Base-by-base conservation (phyloP, 2,113 vertebrate species). In the Tragelaphus scriptus region DNA sequence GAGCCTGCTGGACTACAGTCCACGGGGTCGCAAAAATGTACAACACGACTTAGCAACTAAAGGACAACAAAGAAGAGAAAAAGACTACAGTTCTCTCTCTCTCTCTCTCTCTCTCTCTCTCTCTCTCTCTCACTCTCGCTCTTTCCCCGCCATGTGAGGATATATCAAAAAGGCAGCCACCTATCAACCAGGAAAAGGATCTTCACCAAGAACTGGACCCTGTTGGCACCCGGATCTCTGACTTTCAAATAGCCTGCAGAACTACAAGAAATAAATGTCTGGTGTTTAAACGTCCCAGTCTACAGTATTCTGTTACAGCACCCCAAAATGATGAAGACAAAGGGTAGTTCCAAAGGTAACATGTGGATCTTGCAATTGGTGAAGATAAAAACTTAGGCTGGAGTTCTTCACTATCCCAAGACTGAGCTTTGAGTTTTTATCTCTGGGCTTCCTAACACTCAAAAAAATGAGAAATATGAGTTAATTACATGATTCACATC, bases 391-490 rank as follows among this genome's bases (percentile, higher is more conserved):
- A n/a, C n/a, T 97, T 87, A 94, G 17, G 58, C 53, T 93, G 44
- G 55, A 75, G 1, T 84, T 94, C 53, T 53, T 53, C 40, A 30
- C 40, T 16, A 88, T 53, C 40, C 58, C 87, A 79, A 91, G 11
- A 58, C 0, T 97, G 49, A 95, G 55, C 28, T 87, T 93, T 40
- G 32, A 94, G 84, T 95, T 93, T 65, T 90, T 93, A 92, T 88
- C 14, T 90, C 77, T 95, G 63, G 28, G 79, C n/a, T 61, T 93
- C 32, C 49, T 56, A 21, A 68, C 14, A 25, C 25, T 47, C 51
- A 82, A 89, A 79, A 91, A 87, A 93, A 87, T 16, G 28, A 92
- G 32, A 82, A 95, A 71, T 90, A 40, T 65, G 47, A 96, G 21
- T 51, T 91, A 97, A 86, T 94, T 68, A 53, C 7, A 26, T 80